These are phyloP conservation scores for Acrobasis suavella DNA, from an alignment of 2,888 invertebrate species.

Conservation along the genomic window DNA sequence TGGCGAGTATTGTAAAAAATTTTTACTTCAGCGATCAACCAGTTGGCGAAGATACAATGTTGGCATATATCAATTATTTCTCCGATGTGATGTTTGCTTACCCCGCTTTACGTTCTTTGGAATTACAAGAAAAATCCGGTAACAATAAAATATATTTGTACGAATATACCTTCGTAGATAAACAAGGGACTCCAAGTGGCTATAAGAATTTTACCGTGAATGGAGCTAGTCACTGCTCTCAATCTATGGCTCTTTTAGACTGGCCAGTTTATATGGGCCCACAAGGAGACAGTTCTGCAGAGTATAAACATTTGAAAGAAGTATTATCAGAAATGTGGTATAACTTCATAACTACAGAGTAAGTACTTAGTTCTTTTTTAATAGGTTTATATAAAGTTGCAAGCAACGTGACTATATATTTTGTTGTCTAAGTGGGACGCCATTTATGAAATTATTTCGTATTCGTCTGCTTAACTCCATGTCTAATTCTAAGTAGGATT, in stretches of 20 bases:
- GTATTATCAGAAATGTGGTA: conserved; percentile 44
- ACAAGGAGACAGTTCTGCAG: conserved; percentile 24
- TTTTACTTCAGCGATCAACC: conserved; percentile 51
- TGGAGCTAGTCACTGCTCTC: conserved; percentile 44
- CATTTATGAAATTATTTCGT: no score
- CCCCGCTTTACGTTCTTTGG: conserved; percentile 33
- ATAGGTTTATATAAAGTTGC: no score
- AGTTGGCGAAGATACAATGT: conserved; percentile 39
- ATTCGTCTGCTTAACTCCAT: no score
- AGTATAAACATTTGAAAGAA: conserved; percentile 36
- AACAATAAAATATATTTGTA: conserved; percentile 53
- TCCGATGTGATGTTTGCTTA: conserved; percentile 54
- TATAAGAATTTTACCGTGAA: conserved; percentile 33
- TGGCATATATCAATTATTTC: conserved; percentile 50
- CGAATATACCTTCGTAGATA: conserved; percentile 47
- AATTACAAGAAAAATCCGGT: conserved; percentile 45
- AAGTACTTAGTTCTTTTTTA: conserved; percentile 2
- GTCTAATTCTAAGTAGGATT: no score
- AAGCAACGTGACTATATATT: no score
- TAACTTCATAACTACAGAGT: conserved; percentile 46
- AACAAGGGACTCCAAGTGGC: conserved; percentile 33
- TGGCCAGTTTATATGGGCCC: background rate
- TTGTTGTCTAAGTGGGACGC: no score
- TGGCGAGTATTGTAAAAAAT: conserved; percentile 45
- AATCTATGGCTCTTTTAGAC: conserved; percentile 38